Percentiles rank a stretch among this genome's conserved stretches.
Evolutionary conservation across 2,113 vertebrate genomes (phyloP).

Genomic region (Scytalopus superciliaris): DNA sequence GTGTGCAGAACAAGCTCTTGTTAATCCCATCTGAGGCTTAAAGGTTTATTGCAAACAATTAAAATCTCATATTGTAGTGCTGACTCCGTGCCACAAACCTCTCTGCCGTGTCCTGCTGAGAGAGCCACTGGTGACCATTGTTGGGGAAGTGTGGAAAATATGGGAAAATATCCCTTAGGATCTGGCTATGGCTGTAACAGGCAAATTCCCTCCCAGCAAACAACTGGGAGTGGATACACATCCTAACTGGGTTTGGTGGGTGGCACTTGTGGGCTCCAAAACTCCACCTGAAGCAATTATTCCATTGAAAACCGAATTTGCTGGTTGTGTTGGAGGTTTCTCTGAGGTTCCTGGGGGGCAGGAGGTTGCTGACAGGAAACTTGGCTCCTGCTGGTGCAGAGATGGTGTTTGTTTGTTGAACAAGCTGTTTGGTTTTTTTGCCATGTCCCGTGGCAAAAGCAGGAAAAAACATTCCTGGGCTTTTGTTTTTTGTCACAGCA

Average conservation of each 20-base stretch:
- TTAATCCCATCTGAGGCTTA: neutral
- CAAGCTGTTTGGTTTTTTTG: neutral
- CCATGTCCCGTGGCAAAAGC: neutral
- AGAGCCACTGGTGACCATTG: fast-evolving
- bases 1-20: neutral
- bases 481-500: neutral
- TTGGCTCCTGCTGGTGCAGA: neutral
- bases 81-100: neutral
- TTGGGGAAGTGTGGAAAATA: neutral
- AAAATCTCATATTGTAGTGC: neutral
- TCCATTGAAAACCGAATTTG: neutral
- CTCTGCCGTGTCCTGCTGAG: neutral
- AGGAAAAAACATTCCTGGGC: neutral
- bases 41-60: neutral
- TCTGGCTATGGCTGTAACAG: neutral
- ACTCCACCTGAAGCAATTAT: fast-evolving
- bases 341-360: neutral
- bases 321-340: neutral
- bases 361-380: neutral
- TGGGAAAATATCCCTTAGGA: neutral
- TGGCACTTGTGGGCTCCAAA: neutral
- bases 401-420: neutral
- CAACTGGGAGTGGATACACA: fast-evolving
- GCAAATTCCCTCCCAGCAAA: neutral
- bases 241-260: neutral